Base-by-base conservation (phyloP, 2,888 invertebrate genomes). In the Diloba caeruleocephala region DNA sequence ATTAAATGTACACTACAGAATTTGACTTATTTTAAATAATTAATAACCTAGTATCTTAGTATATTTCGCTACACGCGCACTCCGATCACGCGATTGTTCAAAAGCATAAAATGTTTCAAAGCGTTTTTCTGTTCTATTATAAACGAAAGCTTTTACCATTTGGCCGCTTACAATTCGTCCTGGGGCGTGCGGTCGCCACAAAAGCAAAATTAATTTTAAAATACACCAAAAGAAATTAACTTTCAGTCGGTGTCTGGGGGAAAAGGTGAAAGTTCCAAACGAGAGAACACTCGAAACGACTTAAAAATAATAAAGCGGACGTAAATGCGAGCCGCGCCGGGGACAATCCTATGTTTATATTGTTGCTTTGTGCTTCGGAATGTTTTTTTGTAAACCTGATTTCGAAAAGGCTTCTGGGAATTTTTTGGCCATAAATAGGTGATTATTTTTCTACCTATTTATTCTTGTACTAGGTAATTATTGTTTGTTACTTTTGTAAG, bases 171-270 rank as follows among this genome's bases (percentile, higher is more conserved):
- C 85, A 85, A 89, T 88, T 88, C 85, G 81, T 85, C 88, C 89
- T 69, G 83, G 74, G 91, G 87, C 88, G 81, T 78, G 81, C 82
- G 85, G 86, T 87, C 84, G 85, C 85, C 81, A 89, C 90, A 91
- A 92, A 87, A 92, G 90, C 86, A 83, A 91, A 92, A 92, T 92
- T 91, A 91, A 92, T 90, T 92, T 92, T 87, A 91, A 91, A 92
- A 92, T 89, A 91, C 89, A 92, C 90, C 87, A 87, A 92, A 92
- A 92, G 91, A 93, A 91, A 92, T 93, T 92, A 92, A 92, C 92
- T 92, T 92, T 82, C 81, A 78, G 78, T 73, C 81, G 78, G 80
- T 78, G 82, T 81, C 81, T 76, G 76, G 78, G 81, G 83, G 80
- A 75, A 51, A 79, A 83, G 84, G 90, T 85, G 85, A 87, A 91